These are phyloP conservation scores for Nomada flava DNA, from an alignment of 2,888 invertebrate genomes.

Conservation along the genomic window DNA sequence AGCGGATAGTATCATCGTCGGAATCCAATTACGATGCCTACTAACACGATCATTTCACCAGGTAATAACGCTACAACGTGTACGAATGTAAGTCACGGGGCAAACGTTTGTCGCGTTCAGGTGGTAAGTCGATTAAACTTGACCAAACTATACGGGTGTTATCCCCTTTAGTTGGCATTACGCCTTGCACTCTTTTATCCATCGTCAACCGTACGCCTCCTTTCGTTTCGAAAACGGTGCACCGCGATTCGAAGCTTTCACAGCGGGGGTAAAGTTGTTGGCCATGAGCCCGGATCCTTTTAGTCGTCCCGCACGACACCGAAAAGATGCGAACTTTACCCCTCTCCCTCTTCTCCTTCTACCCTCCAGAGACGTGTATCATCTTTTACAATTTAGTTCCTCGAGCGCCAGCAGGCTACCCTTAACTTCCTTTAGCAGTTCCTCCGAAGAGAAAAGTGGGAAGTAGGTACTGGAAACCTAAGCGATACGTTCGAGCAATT, in stretches of 20 bases:
- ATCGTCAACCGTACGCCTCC: background rate
- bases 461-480: background rate
- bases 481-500: background rate
- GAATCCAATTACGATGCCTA: conserved; percentile 17
- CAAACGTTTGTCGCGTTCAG: conserved; percentile 8
- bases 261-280: conserved; percentile 16
- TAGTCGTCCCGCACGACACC: background rate
- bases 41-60: conserved; percentile 14
- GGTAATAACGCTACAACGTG: conserved; percentile 5
- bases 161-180: background rate
- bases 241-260: background rate
- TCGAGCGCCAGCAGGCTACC: background rate
- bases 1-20: conserved; percentile 16
- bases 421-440: background rate
- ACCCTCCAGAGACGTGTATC: background rate
- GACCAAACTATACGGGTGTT: background rate
- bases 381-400: background rate
- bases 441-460: background rate
- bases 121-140: conserved; percentile 1
- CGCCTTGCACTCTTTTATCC: conserved; percentile 9
- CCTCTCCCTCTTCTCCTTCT: too few species aligned
- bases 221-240: background rate
- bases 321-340: background rate
- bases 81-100: background rate
- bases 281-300: conserved; percentile 18